phyloP scores from a whole-genome alignment of 2,888 invertebrate species.

The Synanthedon tipuliformis region DNA sequence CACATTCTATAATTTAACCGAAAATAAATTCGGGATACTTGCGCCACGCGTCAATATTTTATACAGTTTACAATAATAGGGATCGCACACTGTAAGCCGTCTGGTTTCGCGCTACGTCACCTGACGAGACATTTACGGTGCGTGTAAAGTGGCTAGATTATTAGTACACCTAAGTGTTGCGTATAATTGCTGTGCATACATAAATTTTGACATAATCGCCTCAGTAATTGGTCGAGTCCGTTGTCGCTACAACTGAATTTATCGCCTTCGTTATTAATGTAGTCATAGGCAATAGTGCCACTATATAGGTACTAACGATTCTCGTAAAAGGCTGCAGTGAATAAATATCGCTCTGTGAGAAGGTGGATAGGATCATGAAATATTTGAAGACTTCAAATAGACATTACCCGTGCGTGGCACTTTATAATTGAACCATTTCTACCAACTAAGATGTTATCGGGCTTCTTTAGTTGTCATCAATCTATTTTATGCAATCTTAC shows the following conservation, averaged over 20 bases:
- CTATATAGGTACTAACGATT: too few relatives aligned
- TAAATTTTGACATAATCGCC: neutral
- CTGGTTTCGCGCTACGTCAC: conserved; percentile 2
- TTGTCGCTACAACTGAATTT: neutral
- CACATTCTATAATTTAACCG: conserved; percentile 22
- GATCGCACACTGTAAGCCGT: conserved; percentile 17
- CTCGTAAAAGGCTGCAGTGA: too few relatives aligned
- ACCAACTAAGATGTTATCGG: too few relatives aligned
- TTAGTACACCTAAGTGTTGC: neutral
- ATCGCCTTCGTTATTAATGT: too few relatives aligned
- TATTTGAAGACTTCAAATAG: too few relatives aligned
- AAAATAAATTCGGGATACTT: conserved; percentile 31
- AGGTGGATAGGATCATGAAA: too few relatives aligned
- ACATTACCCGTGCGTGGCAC: too few relatives aligned
- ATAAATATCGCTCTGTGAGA: too few relatives aligned
- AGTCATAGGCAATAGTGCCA: too few relatives aligned
- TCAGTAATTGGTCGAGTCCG: neutral
- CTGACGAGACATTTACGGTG: conserved; percentile 5
- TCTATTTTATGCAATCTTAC: too few relatives aligned
- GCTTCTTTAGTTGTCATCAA: too few relatives aligned
- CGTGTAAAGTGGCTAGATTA: neutral
- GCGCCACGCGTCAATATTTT: conserved; percentile 42
- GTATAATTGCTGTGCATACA: neutral
- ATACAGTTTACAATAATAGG: conserved; percentile 33
- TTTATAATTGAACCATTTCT: too few relatives aligned